Percentiles rank a stretch among this genome's conserved stretches.
These are phyloP conservation scores for Perognathus longimembris DNA, from an alignment of 2,113 vertebrate species.

Conservation along the genomic window DNA sequence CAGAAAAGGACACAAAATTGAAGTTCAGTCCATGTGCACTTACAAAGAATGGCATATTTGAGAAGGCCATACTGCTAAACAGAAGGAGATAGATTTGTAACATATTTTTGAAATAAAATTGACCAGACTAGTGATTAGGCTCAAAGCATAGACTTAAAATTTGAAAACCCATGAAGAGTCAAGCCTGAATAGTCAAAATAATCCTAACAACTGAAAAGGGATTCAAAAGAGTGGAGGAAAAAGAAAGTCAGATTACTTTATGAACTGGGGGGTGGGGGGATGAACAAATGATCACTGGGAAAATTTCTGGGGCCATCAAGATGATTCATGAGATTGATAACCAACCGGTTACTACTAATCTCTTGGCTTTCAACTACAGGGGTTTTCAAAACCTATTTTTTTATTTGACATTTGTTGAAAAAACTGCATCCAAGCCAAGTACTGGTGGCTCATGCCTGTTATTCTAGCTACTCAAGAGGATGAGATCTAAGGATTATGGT, in stretches of 20 bases:
- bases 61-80: neutral
- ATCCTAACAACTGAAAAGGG: neutral
- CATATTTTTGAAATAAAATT: neutral
- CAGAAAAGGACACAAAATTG: neutral
- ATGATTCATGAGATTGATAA: neutral
- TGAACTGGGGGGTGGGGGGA: too few relatives aligned
- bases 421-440: neutral
- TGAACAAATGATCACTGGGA: neutral
- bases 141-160: neutral
- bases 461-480: too few relatives aligned
- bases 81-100: neutral
- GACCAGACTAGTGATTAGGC: neutral
- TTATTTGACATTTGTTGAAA: neutral
- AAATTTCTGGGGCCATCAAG: neutral
- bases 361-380: neutral
- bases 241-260: neutral
- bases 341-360: neutral
- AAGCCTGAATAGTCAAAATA: neutral
- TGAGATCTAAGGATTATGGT: too few relatives aligned
- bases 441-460: too few relatives aligned
- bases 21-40: neutral
- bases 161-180: neutral
- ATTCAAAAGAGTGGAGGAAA: neutral
- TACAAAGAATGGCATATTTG: neutral
- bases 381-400: slow-evolving; percentile 25